phyloP scores from a whole-genome alignment of 2,113 vertebrate genomes.

The Cervus canadensis region DNA sequence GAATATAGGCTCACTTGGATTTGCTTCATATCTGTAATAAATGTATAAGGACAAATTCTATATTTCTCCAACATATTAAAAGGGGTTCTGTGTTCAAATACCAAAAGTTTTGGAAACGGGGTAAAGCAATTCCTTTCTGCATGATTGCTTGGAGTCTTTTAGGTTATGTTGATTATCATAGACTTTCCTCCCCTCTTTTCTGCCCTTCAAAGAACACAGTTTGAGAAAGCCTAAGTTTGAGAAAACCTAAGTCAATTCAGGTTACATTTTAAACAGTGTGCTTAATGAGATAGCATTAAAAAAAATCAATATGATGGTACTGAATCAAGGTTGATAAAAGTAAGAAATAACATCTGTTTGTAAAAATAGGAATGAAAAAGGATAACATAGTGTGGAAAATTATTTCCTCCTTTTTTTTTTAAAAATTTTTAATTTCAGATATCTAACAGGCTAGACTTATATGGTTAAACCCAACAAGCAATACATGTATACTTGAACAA shows the following conservation, averaged over 20 bases:
- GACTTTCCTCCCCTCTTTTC: neutral
- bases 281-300: neutral
- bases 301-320: neutral
- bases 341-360: neutral
- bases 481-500: neutral
- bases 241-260: neutral
- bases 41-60: neutral
- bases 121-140: neutral
- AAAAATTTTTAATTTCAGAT: neutral
- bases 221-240: neutral
- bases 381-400: neutral
- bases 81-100: conserved; percentile 17
- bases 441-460: neutral
- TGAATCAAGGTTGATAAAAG: neutral
- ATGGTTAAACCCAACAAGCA: neutral
- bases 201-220: neutral
- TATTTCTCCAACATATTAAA: conserved; percentile 29
- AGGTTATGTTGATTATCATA: neutral
- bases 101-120: conserved; percentile 6
- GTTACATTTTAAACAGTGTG: conserved; percentile 16
- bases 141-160: conserved; percentile 23
- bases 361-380: neutral
- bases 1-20: neutral
- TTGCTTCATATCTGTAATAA: neutral
- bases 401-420: neutral